A percentile compares a stretch with the other conserved stretches of the same genome.
phyloP scores from a whole-genome alignment of 37 sponge, comb jelly and placozoan species.

The Cliona cf. orientalis region DNA sequence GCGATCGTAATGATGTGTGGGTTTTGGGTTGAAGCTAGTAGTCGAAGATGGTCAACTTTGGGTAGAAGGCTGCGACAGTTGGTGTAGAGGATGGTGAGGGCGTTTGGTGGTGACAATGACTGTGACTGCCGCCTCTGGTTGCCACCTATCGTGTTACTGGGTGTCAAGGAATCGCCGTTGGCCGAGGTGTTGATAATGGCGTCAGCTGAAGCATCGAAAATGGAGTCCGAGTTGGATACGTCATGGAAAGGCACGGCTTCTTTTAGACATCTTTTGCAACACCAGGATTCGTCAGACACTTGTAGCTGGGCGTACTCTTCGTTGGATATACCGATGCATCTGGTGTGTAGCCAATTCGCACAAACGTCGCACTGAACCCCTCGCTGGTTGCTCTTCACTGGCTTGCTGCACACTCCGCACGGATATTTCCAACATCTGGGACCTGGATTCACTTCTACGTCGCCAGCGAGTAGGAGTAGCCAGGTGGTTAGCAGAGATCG shows the following conservation, averaged over 20 bases:
- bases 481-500: too few species aligned
- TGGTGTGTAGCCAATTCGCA: too few species aligned
- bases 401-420: too few species aligned
- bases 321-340: too few species aligned
- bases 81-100: background rate
- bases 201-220: background rate
- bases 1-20: background rate
- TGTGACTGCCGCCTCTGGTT: background rate
- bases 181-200: background rate
- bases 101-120: background rate
- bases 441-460: too few species aligned
- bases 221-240: background rate
- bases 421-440: too few species aligned
- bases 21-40: conserved; percentile 1
- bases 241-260: background rate
- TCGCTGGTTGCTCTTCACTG: too few species aligned
- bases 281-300: background rate
- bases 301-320: too few species aligned
- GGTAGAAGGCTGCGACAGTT: conserved; percentile 4
- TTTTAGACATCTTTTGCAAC: background rate
- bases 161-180: background rate
- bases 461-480: too few species aligned
- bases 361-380: too few species aligned
- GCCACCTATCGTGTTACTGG: too few species aligned
- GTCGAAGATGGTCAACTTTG: conserved; percentile 9